phyloP scores from a whole-genome alignment of 1,140 invertebrate species.

The Bombus waltoni region DNA sequence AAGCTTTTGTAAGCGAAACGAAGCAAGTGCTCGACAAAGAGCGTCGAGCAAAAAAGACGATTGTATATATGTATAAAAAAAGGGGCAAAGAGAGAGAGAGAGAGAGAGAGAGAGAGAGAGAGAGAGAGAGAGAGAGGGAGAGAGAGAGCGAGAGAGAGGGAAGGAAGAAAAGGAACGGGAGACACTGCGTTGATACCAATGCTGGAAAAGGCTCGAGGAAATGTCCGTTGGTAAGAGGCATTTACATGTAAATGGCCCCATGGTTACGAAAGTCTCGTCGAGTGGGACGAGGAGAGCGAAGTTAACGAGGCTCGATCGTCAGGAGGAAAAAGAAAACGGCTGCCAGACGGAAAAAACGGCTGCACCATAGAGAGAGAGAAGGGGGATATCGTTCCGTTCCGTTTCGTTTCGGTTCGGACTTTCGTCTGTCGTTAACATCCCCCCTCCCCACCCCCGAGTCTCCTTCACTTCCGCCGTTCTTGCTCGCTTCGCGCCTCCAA shows the following conservation, averaged over 20 bases:
- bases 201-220: constrained; percentile 61
- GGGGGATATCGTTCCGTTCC: neutral
- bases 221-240: constrained; percentile 66
- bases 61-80: constrained; percentile 13
- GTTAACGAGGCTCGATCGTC: constrained; percentile 69
- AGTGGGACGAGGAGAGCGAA: constrained; percentile 45
- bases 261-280: constrained; percentile 61
- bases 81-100: neutral
- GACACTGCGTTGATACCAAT: constrained; percentile 59
- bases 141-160: neutral
- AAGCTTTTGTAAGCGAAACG: constrained; percentile 68
- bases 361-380: constrained; percentile 30
- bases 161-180: neutral
- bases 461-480: constrained; percentile 36
- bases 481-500: constrained; percentile 41
- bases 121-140: neutral
- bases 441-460: neutral
- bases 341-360: constrained; percentile 49
- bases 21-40: constrained; percentile 47
- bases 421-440: constrained; percentile 63
- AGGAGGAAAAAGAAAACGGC: constrained; percentile 51
- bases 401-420: constrained; percentile 53
- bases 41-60: neutral
- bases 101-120: neutral
- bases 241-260: constrained; percentile 70